Evolutionary conservation across 2,113 vertebrate species (phyloP).

Genomic region (Eira barbara): DNA sequence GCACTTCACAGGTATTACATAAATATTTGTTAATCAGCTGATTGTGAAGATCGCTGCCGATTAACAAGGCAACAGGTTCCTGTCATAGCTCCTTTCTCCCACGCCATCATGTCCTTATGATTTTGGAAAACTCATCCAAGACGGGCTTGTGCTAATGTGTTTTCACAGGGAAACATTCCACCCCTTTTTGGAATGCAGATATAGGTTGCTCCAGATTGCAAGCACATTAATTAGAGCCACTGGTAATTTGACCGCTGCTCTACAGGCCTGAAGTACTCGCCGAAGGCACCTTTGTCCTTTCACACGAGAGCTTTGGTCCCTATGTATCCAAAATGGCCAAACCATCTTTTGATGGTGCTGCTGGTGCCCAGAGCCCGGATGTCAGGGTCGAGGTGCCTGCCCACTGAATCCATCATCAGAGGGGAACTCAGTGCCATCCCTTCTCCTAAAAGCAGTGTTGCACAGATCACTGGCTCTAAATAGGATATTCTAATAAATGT

Average conservation of each 20-base stretch:
- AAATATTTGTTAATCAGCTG: not conserved
- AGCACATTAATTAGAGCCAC: constrained; percentile 39
- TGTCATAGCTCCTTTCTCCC: not conserved
- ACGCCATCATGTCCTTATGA: not conserved
- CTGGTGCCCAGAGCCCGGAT: not conserved
- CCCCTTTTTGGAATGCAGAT: not conserved
- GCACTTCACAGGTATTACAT: not conserved
- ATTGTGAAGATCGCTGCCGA: not conserved
- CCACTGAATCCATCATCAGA: not conserved
- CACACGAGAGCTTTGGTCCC: not conserved
- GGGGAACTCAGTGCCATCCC: not conserved
- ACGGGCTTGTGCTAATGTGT: not conserved
- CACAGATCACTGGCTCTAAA: not conserved
- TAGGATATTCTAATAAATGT: not conserved
- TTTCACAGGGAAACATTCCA: not conserved
- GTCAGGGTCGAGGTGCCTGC: not conserved
- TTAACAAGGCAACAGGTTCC: constrained; percentile 18
- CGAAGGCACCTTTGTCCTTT: constrained; percentile 10
- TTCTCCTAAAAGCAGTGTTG: not conserved
- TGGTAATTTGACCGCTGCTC: constrained; percentile 37
- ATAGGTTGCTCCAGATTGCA: not conserved
- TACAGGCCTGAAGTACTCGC: constrained; percentile 5
- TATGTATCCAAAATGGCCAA: not conserved
- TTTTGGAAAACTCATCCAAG: not conserved
- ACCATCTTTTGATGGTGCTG: not conserved